A percentile compares a stretch with the other conserved stretches of the same genome.
These are phyloP conservation scores for Zygogramma bicolorata DNA, from an alignment of 2,888 invertebrate genomes.

Conservation along the genomic window DNA sequence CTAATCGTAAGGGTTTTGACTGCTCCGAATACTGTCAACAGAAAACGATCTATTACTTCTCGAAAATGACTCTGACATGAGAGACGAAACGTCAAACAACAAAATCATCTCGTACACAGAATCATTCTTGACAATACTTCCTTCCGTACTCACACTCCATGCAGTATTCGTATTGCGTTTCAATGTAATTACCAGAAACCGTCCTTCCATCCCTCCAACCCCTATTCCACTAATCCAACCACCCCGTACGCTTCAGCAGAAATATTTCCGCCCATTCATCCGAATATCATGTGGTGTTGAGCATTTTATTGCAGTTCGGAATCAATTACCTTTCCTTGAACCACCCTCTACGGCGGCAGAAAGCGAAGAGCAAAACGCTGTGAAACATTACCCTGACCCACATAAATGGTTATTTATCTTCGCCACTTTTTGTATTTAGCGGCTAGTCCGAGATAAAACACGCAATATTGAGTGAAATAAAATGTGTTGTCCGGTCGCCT, in stretches of 20 bases:
- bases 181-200: too few species aligned
- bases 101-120: too few species aligned
- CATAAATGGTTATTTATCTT: conserved; percentile 25
- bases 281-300: conserved; percentile 16
- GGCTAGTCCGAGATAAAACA: conserved; percentile 13
- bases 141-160: too few species aligned
- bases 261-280: not conserved
- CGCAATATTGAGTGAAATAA: conserved; percentile 28
- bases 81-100: too few species aligned
- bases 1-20: too few species aligned
- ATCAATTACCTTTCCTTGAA: conserved; percentile 18
- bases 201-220: not conserved
- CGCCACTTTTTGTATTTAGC: conserved; percentile 23
- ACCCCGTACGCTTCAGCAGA: not conserved
- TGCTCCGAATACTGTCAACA: too few species aligned
- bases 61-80: too few species aligned
- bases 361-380: conserved; percentile 24
- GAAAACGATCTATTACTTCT: too few species aligned
- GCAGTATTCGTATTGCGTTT: too few species aligned
- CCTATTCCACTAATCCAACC: not conserved
- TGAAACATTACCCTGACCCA: conserved; percentile 22
- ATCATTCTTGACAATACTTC: too few species aligned
- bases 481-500: conserved; percentile 13
- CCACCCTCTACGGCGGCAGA: conserved; percentile 13
- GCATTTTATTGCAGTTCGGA: conserved; percentile 19